Base-by-base conservation (phyloP, 1,140 invertebrate species). In the Oedothorax gibbosus region DNA sequence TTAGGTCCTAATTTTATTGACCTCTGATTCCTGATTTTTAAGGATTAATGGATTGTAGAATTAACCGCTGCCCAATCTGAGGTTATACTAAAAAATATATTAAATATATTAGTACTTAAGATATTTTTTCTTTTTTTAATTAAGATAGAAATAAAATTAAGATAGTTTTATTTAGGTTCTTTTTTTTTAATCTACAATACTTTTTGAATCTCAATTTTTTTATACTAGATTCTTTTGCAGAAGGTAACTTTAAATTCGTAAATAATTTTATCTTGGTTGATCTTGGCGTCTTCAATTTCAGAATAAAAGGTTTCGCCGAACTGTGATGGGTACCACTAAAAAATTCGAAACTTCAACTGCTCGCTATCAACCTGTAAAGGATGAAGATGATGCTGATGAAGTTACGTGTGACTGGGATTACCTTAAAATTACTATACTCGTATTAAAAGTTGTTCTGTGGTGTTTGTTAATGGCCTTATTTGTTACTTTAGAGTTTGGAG, bases 401-500 rank as follows among this genome's bases (percentile, higher is more conserved):
- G 9, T 35, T n/a, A 49, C 57, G 51, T 20, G 50, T 56, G 62
- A 84, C 12, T 66, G 60, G 57, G 81, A 84, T 66, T 76, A 84
- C 20, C 14, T 87, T 10, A 56, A 87, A 65, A 53, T 86, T 14
- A 53, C 56, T 9, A 86, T 88, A 21, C 20, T 86, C 7, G 71
- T 79, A 56, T 76, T 91, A 10, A 91, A 91, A 84, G 18, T 90
- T 57, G 7, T 89, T 3, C 88, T 95, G 3, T 96, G 95, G 95
- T 86, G 90, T 0, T 91, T 92, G 0, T 87, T 95, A 4, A 95
- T 93, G 88, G 88, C 91, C 50, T 91, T 95, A 73, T 94, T 94
- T 77, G 91, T 98, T 53, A 91, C 95, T 88, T 88, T 96, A 20
- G 94, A 96, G 90, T 99, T 99, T 91, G 98, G 97, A 72, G 93